A percentile compares a stretch with the other conserved stretches of the same genome.
Conservation (phyloP, 2,113 vertebrate genomes). For the Bambusicola thoracicus region DNA sequence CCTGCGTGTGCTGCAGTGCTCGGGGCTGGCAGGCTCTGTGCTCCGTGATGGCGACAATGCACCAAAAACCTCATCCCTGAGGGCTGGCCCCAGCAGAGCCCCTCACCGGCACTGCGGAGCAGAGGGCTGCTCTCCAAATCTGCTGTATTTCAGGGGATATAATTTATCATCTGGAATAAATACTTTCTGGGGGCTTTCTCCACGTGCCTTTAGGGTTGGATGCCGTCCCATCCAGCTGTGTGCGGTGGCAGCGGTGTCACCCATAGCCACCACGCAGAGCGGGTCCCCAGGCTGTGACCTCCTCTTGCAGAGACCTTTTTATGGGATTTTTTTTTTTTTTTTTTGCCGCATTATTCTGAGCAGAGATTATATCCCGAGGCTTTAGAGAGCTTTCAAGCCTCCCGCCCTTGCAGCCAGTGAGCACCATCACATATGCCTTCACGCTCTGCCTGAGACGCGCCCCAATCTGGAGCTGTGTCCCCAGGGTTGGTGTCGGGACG, state of each 20-base stretch:
- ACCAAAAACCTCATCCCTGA: background rate
- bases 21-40: background rate
- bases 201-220: background rate
- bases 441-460: background rate
- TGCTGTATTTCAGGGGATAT: slow-evolving; percentile 32
- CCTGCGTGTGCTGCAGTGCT: background rate
- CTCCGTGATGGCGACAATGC: background rate
- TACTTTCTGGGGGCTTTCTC: background rate
- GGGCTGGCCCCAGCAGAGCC: too few relatives aligned
- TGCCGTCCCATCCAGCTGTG: background rate
- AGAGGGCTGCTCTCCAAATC: background rate
- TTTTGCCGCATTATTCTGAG: background rate
- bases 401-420: background rate
- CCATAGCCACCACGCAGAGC: background rate
- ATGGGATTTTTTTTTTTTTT: background rate
- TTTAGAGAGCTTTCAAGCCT: slow-evolving; percentile 12
- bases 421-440: slow-evolving; percentile 35
- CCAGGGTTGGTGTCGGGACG: background rate
- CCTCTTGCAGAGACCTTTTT: background rate
- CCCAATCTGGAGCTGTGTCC: background rate
- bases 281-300: background rate
- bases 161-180: slow-evolving; percentile 62
- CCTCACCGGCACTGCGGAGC: background rate
- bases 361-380: slow-evolving; percentile 37
- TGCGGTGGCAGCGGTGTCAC: background rate